Evolutionary conservation across 1,140 invertebrate species (phyloP), one percentile per base, ranked within the genome.

Genomic region (Lysiphlebus fabarum): DNA sequence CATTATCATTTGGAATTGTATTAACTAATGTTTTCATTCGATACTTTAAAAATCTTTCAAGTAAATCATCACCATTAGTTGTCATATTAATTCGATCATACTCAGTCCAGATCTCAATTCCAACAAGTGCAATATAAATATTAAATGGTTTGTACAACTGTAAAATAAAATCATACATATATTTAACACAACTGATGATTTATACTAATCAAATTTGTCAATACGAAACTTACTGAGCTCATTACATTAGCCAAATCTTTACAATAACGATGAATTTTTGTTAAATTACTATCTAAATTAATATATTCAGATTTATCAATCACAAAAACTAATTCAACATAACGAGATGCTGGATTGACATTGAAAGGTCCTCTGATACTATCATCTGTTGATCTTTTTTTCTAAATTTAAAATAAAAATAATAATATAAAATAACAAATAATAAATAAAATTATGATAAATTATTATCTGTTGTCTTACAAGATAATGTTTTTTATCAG

Each of bases 191-290:
- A 26, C 0, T 26, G 17, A 26, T 26, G n/a, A n/a, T n/a, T n/a
- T n/a, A n/a, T n/a, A n/a, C n/a, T n/a, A n/a, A n/a, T n/a, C n/a
- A n/a, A n/a, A n/a, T n/a, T n/a, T n/a, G n/a, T n/a, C n/a, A n/a
- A n/a, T n/a, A n/a, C 43, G 43, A 8, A 45, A 45, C 89, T 88
- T 81, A 97, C 94, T 55, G 91, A 89, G 81, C 96, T 97, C 47
- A 97, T 92, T 73, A 97, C 95, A 73, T 98, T 98, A 41, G 91
- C 92, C 62, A 98, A 92, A 70, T 95, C 89, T 77, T 95, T 95
- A 73, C 91, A 88, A 70, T 92, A 86, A 36, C 87, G 82, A 68
- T 92, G 81, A 14, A 93, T 89, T 48, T 83, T 85, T 45, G 83
- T 76, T 7, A 87, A 69, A 69, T 87, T 88, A 68, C 88, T 85